These are phyloP conservation scores for Oreochromis tanganicae DNA, from an alignment of 2,113 vertebrate species.

Conservation along the genomic window DNA sequence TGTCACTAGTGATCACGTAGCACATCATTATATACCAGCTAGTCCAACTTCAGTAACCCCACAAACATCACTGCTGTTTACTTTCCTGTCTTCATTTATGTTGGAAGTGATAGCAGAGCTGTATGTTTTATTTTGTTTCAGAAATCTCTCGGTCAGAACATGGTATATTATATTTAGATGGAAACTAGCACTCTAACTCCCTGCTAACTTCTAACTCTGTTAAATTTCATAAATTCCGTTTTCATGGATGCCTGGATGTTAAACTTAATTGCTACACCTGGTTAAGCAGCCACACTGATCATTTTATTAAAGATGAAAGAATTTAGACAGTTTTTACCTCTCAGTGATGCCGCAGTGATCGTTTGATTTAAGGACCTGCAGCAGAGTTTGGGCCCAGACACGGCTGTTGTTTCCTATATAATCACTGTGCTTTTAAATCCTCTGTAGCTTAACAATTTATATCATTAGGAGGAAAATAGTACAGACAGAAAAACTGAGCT, in stretches of 20 bases:
- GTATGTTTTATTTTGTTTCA: not conserved
- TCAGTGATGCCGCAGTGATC: not conserved
- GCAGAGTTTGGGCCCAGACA: no score
- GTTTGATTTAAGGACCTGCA: no score
- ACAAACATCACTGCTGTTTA: not conserved
- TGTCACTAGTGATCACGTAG: not conserved
- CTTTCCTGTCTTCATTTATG: not conserved
- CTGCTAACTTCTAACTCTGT: not conserved
- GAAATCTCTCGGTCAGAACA: not conserved
- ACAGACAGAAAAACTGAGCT: not conserved
- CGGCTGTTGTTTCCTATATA: no score
- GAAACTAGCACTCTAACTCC: not conserved
- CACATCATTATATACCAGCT: not conserved
- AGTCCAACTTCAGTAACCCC: not conserved
- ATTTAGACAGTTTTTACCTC: not conserved
- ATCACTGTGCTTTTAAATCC: no score
- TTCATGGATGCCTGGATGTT: not conserved
- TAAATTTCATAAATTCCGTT: not conserved
- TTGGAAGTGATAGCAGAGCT: not conserved
- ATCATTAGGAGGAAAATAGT: not conserved
- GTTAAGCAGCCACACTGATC: not conserved
- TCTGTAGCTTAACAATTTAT: no score
- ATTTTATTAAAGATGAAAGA: not conserved
- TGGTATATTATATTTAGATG: not conserved
- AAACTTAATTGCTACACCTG: not conserved